Conservation (phyloP, 2,113 vertebrate genomes). For the Epinephelus moara region DNA sequence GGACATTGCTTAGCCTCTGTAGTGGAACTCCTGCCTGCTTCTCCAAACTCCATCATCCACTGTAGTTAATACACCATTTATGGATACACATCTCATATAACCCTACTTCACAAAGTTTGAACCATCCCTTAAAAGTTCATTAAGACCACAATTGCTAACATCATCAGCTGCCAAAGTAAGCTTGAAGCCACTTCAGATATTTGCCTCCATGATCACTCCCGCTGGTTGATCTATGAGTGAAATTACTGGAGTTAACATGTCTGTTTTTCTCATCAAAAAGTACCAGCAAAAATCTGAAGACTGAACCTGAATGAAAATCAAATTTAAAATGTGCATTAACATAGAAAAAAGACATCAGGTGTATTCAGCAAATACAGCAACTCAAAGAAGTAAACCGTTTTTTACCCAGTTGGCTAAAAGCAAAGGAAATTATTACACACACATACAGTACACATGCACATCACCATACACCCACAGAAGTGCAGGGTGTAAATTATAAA, state of each 20-base stretch:
- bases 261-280: constrained; percentile 51
- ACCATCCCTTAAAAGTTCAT: neutral
- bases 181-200: constrained; percentile 49
- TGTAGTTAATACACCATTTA: too few species aligned
- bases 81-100: too few species aligned
- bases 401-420: neutral
- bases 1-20: too few species aligned
- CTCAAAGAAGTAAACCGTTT: neutral
- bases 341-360: neutral
- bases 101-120: too few species aligned
- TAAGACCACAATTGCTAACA: neutral
- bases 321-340: neutral
- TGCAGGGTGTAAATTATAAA: neutral
- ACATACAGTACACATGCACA: neutral
- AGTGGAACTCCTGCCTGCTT: too few species aligned
- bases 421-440: neutral
- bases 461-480: neutral
- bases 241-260: constrained; percentile 45
- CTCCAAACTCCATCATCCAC: too few species aligned
- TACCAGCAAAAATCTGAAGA: constrained; percentile 4
- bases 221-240: constrained; percentile 52
- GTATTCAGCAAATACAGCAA: neutral
- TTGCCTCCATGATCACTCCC: constrained; percentile 23
- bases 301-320: neutral
- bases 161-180: constrained; percentile 11